Conservation (phyloP, 2,113 vertebrate species). For the Periophthalmus modestus region DNA sequence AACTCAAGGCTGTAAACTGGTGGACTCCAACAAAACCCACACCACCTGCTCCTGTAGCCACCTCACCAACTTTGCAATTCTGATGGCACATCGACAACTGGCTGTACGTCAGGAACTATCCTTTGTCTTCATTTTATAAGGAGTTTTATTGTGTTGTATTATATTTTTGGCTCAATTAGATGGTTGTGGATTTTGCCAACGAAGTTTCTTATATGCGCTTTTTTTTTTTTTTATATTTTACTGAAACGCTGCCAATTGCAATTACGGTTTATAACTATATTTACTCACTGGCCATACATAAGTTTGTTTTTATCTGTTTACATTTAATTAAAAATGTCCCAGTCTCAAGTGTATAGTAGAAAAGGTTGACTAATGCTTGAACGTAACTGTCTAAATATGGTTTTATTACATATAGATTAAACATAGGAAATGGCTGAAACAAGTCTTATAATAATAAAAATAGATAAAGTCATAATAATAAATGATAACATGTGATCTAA, state of each 20-base stretch:
- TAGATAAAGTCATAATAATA: too few relatives aligned
- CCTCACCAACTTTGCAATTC: slow-evolving; percentile 97
- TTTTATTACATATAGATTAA: too few relatives aligned
- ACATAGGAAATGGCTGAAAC: too few relatives aligned
- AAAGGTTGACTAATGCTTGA: too few relatives aligned
- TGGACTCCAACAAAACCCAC: slow-evolving; percentile 95
- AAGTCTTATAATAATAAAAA: too few relatives aligned
- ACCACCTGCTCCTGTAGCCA: slow-evolving; percentile 97
- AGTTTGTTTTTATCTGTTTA: too few relatives aligned
- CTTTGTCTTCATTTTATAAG: slow-evolving; percentile 20
- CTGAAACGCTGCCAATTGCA: not conserved
- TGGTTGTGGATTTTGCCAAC: too few relatives aligned
- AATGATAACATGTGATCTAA: too few relatives aligned
- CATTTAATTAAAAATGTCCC: too few relatives aligned
- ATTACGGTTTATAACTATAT: not conserved
- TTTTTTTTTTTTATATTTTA: not conserved
- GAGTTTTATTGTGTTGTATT: not conserved
- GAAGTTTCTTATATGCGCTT: not conserved
- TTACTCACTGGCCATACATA: not conserved
- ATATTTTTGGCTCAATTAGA: not conserved
- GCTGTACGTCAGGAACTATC: slow-evolving; percentile 74
- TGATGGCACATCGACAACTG: slow-evolving; percentile 94
- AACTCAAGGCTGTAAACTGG: slow-evolving; percentile 96
- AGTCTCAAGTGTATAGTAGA: too few relatives aligned
- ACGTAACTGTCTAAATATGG: too few relatives aligned